phyloP scores from a whole-genome alignment of 2,113 vertebrate species.

The Noturus placidus region DNA sequence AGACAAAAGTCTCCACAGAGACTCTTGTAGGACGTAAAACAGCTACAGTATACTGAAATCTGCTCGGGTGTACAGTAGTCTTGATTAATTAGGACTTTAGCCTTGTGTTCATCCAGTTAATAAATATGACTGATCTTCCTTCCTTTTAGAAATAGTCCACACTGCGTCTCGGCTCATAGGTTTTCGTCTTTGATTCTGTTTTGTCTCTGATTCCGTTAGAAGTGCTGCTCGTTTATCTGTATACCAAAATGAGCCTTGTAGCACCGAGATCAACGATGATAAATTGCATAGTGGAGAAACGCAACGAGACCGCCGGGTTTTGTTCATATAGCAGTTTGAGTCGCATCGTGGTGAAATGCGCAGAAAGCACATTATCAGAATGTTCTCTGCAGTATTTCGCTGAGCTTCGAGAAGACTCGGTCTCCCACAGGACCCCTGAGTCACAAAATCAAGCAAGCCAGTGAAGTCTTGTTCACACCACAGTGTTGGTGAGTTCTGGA shows the following conservation, averaged over 20 bases:
- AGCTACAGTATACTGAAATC: not conserved
- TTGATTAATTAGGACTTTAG: conserved; percentile 15
- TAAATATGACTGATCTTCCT: conserved; percentile 6
- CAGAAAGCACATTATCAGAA: conserved; percentile 12
- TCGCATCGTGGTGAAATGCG: not conserved
- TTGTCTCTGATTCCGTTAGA: not conserved
- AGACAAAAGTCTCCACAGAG: not conserved
- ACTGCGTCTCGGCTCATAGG: not conserved
- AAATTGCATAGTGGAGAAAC: not conserved
- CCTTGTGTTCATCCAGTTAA: not conserved
- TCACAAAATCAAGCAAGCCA: not conserved
- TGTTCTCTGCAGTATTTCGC: not conserved
- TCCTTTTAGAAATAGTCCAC: not conserved
- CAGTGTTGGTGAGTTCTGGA: not conserved
- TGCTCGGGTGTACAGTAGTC: not conserved
- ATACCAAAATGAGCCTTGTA: conserved; percentile 23
- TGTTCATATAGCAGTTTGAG: not conserved
- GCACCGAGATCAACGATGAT: conserved; percentile 10
- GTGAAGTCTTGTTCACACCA: not conserved
- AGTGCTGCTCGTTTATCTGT: conserved; percentile 4
- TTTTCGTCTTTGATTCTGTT: not conserved
- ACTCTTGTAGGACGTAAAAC: not conserved
- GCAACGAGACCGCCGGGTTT: conserved; percentile 25
- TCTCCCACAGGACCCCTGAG: not conserved
- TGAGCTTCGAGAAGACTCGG: not conserved